Base-by-base conservation (phyloP, 2,888 invertebrate genomes). In the Apantesis nais region DNA sequence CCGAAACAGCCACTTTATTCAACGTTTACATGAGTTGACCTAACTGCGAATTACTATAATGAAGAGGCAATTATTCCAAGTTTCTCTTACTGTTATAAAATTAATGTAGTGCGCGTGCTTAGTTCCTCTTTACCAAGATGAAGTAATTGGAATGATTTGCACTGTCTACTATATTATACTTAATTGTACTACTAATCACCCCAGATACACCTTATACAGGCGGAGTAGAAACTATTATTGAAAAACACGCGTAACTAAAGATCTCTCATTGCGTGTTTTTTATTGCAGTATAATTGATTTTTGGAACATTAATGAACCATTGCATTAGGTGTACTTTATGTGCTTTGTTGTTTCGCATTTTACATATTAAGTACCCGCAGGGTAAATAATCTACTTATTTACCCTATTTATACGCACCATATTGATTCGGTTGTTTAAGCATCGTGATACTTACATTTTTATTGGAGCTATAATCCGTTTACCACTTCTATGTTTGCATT, bases 141-240 rank as follows among this genome's bases (percentile, higher is more conserved):
- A 75, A 83, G 87, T 90, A 92, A 93, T 93, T 93, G 89, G 85
- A 88, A 88, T 88, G 87, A 92, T 91, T 91, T 89, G 85, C 87
- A 75, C 84, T 87, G 85, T 84, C 84, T 85, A 86, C 89, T 85
- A 88, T 85, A 84, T 83, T 86, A 83, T 86, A 85, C 84, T 84
- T 88, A 87, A 88, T 86, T 85, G 82, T 81, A 82, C 80, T 34
- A 19, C 22, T 31, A 55, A 31, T 62, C 1, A 39, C 25, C 41
- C 60, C 70, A 67, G 85, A 72, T 80, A 71, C 64, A 78, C 84
- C 80, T 80, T 88, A 81, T 70, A 34, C 37, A 52, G 52, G 70
- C 61, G 69, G 22, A 55, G 74, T 79, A 84, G 62, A 71, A 71
- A 71, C 74, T 70, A 80, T 68, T 85, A 75, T 82, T 67, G 55